phyloP scores from a whole-genome alignment of 1,140 invertebrate genomes.

The Achatina immaculata region DNA sequence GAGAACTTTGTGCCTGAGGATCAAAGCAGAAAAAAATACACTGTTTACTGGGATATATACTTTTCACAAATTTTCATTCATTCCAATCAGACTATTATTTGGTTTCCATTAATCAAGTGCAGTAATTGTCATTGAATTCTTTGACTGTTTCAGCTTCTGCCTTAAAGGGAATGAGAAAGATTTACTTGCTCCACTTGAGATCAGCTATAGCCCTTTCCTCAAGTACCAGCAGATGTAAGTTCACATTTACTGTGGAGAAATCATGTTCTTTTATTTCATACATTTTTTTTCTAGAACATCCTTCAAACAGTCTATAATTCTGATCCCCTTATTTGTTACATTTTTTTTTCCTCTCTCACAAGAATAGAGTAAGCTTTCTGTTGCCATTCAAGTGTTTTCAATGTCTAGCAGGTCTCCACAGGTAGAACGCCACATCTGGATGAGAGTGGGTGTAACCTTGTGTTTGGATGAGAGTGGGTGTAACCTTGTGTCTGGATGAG shows the following conservation, averaged over 20 bases:
- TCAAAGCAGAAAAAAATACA: no score
- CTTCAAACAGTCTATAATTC: background rate
- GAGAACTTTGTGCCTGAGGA: no score
- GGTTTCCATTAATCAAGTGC: no score
- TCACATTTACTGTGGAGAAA: background rate
- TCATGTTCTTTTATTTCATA: background rate
- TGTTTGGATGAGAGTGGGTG: no score
- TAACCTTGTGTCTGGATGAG: no score
- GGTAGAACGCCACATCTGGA: no score
- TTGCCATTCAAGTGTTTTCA: background rate
- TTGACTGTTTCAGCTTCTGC: conserved; percentile 32
- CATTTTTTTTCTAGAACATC: background rate
- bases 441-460: no score
- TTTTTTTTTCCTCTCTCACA: background rate
- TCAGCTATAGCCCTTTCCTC: conserved; percentile 28
- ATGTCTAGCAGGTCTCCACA: background rate
- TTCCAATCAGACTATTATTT: no score
- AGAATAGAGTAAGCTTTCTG: background rate
- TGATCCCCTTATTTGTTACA: no score
- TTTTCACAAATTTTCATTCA: no score
- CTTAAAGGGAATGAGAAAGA: conserved; percentile 31
- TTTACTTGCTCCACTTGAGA: conserved; percentile 23
- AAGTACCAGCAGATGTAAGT: conserved; percentile 31
- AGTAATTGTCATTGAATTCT: no score
- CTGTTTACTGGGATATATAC: no score